Evolutionary conservation across 1,140 invertebrate genomes (phyloP).

Genomic region (Phortica variegata): DNA sequence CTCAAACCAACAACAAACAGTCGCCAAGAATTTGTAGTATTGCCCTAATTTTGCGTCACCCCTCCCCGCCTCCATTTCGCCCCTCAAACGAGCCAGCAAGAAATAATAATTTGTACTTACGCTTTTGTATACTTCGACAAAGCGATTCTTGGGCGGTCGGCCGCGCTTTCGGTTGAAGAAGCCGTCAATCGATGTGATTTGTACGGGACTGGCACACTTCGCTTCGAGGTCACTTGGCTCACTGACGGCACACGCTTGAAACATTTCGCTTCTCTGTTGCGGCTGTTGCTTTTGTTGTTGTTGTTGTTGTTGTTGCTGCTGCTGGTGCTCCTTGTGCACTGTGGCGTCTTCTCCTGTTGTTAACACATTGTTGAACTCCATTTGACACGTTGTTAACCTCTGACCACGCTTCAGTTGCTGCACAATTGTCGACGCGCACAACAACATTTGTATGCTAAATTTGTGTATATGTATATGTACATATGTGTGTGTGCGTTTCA

Average conservation of each 20-base stretch:
- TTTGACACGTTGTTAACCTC: constrained; percentile 23
- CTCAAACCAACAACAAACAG: no score
- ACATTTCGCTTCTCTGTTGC: constrained; percentile 13
- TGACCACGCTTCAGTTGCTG: no score
- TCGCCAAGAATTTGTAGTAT: no score
- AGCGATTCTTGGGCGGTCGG: constrained; percentile 86
- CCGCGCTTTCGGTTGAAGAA: constrained; percentile 84
- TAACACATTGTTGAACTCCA: constrained; percentile 19
- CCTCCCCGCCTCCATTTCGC: no score
- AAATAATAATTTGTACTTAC: constrained; percentile 66
- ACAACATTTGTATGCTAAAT: no score
- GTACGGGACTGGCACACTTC: constrained; percentile 16
- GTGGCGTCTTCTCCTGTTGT: not conserved
- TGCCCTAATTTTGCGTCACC: no score
- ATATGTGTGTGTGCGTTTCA: no score
- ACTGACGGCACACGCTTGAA: constrained; percentile 2
- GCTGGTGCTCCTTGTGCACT: constrained; percentile 14
- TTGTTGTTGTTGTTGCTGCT: constrained; percentile 1
- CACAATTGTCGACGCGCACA: no score
- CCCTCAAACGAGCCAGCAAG: no score
- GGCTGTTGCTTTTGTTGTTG: constrained; percentile 5
- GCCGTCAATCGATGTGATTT: constrained; percentile 54
- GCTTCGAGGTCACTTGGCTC: no score
- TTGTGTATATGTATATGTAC: no score
- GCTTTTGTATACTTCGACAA: constrained; percentile 85